Evolutionary conservation across 2,888 invertebrate species (phyloP).

Genomic region (Drosophila picticornis): DNA sequence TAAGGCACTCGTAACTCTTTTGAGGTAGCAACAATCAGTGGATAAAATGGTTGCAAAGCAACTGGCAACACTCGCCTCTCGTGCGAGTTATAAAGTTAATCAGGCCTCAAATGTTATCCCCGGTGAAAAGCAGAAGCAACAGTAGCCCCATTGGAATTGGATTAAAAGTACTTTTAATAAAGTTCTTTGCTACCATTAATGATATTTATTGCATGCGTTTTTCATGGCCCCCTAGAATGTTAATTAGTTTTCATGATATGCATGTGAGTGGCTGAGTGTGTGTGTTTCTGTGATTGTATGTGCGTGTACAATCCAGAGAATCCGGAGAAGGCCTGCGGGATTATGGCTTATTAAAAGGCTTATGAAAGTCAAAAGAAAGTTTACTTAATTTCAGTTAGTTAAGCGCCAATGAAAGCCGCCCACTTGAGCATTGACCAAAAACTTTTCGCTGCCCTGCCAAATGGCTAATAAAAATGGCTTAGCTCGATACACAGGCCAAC

Average conservation of each 20-base stretch:
- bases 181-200: slow-evolving; percentile 75
- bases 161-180: slow-evolving; percentile 79
- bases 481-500: slow-evolving; percentile 35
- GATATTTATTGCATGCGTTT: slow-evolving; percentile 73
- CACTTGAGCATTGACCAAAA: slow-evolving; percentile 78
- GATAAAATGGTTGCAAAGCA: slow-evolving; percentile 38
- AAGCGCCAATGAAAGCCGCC: slow-evolving; percentile 77
- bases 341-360: slow-evolving; percentile 80
- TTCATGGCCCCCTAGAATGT: slow-evolving; percentile 65
- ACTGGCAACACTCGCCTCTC: slow-evolving; percentile 31
- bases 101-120: slow-evolving; percentile 64
- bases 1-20: not conserved
- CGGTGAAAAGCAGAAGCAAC: slow-evolving; percentile 28
- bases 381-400: slow-evolving; percentile 81
- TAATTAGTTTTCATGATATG: slow-evolving; percentile 76
- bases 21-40: slow-evolving; percentile 14
- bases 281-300: slow-evolving; percentile 45
- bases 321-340: slow-evolving; percentile 70
- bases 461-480: slow-evolving; percentile 73
- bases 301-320: slow-evolving; percentile 44
- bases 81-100: slow-evolving; percentile 65
- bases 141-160: slow-evolving; percentile 51
- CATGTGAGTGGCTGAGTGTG: slow-evolving; percentile 32
- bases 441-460: slow-evolving; percentile 60
- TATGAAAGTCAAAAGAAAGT: slow-evolving; percentile 81